These are phyloP conservation scores for Anser brachyrhynchus DNA, from an alignment of 2,113 vertebrate genomes.

Conservation along the genomic window DNA sequence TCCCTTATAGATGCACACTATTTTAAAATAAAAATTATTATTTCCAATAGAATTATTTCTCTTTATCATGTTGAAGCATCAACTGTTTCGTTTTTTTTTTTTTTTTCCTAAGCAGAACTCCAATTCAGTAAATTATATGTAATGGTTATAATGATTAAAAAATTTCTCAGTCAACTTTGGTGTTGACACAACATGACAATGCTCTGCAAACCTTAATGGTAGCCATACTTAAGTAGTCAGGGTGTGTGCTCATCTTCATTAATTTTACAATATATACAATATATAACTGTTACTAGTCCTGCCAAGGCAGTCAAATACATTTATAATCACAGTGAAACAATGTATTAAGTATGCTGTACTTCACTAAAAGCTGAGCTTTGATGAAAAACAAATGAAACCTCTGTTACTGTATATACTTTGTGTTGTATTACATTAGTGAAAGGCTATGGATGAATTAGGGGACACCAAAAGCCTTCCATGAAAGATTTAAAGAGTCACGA, in stretches of 20 bases:
- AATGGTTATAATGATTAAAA: not conserved
- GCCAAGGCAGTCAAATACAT: not conserved
- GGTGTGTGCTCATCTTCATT: not conserved
- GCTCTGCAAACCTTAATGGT: not conserved
- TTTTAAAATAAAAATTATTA: not conserved
- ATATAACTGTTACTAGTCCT: not conserved
- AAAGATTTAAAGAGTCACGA: not conserved
- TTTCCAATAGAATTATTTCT: not conserved
- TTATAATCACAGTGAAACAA: not conserved
- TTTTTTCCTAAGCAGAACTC: not conserved
- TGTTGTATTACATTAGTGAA: not conserved
- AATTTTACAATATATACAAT: not conserved
- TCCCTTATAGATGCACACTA: not conserved
- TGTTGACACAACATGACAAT: not conserved
- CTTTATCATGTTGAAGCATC: not conserved
- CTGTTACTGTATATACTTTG: rapidly evolving
- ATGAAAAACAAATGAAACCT: not conserved
- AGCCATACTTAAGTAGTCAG: not conserved
- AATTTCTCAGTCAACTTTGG: not conserved
- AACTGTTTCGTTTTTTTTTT: too few relatives aligned
- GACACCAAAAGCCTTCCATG: not conserved
- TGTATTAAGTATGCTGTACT: not conserved
- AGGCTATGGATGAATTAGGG: not conserved
- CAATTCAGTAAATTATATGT: not conserved
- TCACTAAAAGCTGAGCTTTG: not conserved